phyloP scores from a whole-genome alignment of 2,113 vertebrate species.

The Bagarius yarrelli region DNA sequence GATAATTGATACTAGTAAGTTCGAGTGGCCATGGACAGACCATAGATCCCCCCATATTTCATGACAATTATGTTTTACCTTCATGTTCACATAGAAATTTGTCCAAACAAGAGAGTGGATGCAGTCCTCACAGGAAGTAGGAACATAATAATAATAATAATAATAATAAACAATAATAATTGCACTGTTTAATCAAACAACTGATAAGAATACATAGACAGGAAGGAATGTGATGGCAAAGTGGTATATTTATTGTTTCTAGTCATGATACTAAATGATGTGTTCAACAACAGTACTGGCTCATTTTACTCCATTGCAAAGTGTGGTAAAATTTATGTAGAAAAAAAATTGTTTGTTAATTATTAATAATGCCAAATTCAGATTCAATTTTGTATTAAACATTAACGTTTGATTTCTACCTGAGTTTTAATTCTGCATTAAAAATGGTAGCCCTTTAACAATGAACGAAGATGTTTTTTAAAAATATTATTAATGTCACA shows the following conservation, averaged over 20 bases:
- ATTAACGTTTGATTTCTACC: constrained; percentile 59
- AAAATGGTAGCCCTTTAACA: constrained; percentile 69
- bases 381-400: constrained; percentile 32
- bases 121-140: constrained; percentile 72
- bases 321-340: neutral
- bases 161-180: constrained; percentile 65
- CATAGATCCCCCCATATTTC: constrained; percentile 70
- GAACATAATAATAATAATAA: constrained; percentile 59
- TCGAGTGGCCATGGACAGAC: constrained; percentile 59
- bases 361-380: neutral
- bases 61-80: constrained; percentile 67
- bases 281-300: constrained; percentile 15
- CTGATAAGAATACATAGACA: constrained; percentile 68
- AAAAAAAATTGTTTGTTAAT: neutral
- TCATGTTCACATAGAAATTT: constrained; percentile 68
- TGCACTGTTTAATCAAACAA: constrained; percentile 76
- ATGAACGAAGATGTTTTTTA: constrained; percentile 50
- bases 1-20: constrained; percentile 71
- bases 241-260: constrained; percentile 16
- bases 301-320: constrained; percentile 13
- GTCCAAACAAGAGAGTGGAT: constrained; percentile 71
- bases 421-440: constrained; percentile 62
- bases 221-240: constrained; percentile 20
- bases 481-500: constrained; percentile 40
- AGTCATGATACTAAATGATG: constrained; percentile 3